Conservation (phyloP, 2,797 vertebrate species). For the Gymnocypris eckloni region DNA sequence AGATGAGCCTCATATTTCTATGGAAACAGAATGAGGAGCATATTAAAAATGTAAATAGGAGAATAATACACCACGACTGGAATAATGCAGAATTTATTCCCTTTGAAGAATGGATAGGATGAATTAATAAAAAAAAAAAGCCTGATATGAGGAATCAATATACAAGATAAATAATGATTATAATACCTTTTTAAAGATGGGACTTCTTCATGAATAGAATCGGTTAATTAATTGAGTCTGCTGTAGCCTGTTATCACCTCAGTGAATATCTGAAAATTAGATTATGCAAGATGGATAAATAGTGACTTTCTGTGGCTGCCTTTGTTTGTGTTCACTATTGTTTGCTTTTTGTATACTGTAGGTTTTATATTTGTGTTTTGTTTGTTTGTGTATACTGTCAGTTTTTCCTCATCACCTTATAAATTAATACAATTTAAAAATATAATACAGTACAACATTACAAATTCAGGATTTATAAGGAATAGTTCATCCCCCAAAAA, state of each 20-base stretch:
- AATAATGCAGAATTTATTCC: not conserved
- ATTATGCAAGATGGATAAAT: not conserved
- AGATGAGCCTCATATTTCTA: not conserved
- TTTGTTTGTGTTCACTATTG: not conserved
- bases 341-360: not conserved
- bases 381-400: not conserved
- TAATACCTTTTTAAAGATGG: conserved; percentile 11
- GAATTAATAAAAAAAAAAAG: not conserved
- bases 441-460: no score
- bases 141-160: not conserved
- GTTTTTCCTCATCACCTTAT: not conserved
- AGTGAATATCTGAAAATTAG: conserved; percentile 1
- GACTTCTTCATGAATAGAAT: not conserved
- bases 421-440: not conserved
- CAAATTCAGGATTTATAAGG: not conserved
- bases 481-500: not conserved
- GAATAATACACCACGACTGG: not conserved
- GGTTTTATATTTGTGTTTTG: not conserved
- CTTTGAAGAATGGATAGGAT: not conserved
- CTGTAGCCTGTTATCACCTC: not conserved
- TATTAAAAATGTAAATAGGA: not conserved
- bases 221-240: conserved; percentile 1
- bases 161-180: conserved; percentile 4
- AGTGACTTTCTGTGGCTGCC: not conserved
- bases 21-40: not conserved